phyloP scores from a whole-genome alignment of 30 jellyfish, hydroid and myxozoan species.

The Sanderia malayensis region DNA sequence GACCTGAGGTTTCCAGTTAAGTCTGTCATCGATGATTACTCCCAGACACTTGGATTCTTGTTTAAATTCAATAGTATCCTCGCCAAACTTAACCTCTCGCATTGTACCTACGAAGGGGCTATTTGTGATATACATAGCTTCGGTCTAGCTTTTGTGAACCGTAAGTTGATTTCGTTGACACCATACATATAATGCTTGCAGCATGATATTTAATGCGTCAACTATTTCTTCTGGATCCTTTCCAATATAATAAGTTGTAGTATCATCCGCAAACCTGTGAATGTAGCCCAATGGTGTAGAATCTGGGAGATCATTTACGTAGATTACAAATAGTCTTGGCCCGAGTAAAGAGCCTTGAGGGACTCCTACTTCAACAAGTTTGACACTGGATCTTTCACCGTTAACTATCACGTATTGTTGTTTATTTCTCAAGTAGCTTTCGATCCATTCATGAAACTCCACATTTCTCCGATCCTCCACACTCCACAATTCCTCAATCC shows the following conservation, averaged over 20 bases:
- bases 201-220: constrained; percentile 17
- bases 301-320: constrained; percentile 41
- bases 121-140: constrained; percentile 37
- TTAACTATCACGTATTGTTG: background rate
- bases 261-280: constrained; percentile 49
- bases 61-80: constrained; percentile 38
- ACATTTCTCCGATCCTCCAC: too few relatives aligned
- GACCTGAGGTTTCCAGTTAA: constrained; percentile 52
- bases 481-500: too few relatives aligned
- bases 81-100: constrained; percentile 44
- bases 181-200: constrained; percentile 20
- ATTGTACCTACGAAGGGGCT: constrained; percentile 59
- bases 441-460: background rate
- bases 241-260: constrained; percentile 32
- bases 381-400: background rate
- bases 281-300: constrained; percentile 33
- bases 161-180: constrained; percentile 38
- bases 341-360: constrained; percentile 52
- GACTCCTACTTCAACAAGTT: constrained; percentile 9
- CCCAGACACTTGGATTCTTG: constrained; percentile 44
- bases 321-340: constrained; percentile 44
- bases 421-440: background rate
- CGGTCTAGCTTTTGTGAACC: constrained; percentile 48
- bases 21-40: constrained; percentile 46
- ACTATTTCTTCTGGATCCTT: constrained; percentile 31